Evolutionary conservation across 2,888 invertebrate species (phyloP).

Genomic region (Pristionchus arcanus): DNA sequence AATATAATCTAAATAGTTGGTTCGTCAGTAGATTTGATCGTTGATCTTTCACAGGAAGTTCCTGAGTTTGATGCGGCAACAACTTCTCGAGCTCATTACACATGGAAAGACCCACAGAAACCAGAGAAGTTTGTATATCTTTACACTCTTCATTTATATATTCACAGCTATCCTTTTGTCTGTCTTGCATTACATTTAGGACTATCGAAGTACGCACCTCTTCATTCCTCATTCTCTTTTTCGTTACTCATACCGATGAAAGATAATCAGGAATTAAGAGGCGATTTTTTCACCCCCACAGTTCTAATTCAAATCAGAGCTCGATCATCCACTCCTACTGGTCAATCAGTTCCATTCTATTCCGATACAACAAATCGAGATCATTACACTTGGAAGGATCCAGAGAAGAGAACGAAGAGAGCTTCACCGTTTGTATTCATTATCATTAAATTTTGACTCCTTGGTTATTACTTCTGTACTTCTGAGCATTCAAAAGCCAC

Average conservation of each 20-base stretch:
- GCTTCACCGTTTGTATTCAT: not conserved
- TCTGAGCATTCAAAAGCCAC: too few relatives aligned
- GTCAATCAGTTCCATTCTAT: conserved; percentile 5
- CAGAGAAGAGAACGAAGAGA: conserved; percentile 38
- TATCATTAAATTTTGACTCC: too few relatives aligned
- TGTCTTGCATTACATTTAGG: not conserved
- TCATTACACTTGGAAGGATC: conserved; percentile 32
- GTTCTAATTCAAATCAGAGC: not conserved
- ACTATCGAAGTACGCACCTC: not conserved
- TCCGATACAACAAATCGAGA: not conserved
- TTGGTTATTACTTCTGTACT: too few relatives aligned
- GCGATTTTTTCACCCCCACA: too few relatives aligned
- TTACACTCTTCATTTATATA: not conserved
- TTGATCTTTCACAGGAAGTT: conserved; percentile 14
- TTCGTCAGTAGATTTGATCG: not conserved
- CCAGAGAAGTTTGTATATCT: not conserved
- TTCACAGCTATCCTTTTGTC: not conserved
- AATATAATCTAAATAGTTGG: not conserved
- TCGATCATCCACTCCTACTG: not conserved
- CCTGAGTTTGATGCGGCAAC: not conserved
- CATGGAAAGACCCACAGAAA: conserved; percentile 33
- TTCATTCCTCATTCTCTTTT: not conserved
- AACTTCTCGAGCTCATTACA: not conserved
- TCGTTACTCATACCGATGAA: not conserved
- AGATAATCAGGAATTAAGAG: not conserved